phyloP scores from a whole-genome alignment of 1,140 invertebrate species.

The Cyphomyrmex costatus region DNA sequence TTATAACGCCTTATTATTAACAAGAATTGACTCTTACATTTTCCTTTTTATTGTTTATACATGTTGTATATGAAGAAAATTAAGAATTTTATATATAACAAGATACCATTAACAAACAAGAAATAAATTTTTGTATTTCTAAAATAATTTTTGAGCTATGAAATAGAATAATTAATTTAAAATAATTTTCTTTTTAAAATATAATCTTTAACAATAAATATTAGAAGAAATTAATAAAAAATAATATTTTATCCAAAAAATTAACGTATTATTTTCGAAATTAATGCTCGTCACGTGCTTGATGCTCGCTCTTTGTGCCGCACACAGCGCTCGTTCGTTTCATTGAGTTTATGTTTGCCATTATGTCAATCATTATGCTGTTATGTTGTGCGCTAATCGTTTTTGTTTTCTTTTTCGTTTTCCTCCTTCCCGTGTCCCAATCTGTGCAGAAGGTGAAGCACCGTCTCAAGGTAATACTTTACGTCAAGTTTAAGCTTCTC shows the following conservation, averaged over 20 bases:
- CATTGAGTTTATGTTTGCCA: slow-evolving; percentile 24
- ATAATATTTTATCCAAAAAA: slow-evolving; percentile 26
- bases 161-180: slow-evolving; percentile 18
- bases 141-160: neutral
- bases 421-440: slow-evolving; percentile 75
- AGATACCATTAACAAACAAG: neutral
- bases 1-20: too few species aligned
- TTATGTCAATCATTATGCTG: slow-evolving; percentile 51
- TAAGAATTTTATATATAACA: neutral
- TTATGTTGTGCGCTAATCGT: slow-evolving; percentile 75
- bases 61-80: too few species aligned
- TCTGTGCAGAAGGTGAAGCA: slow-evolving; percentile 82
- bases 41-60: too few species aligned
- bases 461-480: slow-evolving; percentile 82
- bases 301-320: slow-evolving; percentile 13
- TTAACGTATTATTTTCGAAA: neutral
- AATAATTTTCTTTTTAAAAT: neutral
- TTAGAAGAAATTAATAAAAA: neutral
- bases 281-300: neutral
- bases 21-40: too few species aligned
- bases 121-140: neutral
- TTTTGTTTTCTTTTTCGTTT: slow-evolving; percentile 82
- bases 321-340: neutral
- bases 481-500: slow-evolving; percentile 69
- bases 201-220: slow-evolving; percentile 2